Evolutionary conservation across 2,888 invertebrate genomes (phyloP).

Genomic region (Mamestra brassicae): DNA sequence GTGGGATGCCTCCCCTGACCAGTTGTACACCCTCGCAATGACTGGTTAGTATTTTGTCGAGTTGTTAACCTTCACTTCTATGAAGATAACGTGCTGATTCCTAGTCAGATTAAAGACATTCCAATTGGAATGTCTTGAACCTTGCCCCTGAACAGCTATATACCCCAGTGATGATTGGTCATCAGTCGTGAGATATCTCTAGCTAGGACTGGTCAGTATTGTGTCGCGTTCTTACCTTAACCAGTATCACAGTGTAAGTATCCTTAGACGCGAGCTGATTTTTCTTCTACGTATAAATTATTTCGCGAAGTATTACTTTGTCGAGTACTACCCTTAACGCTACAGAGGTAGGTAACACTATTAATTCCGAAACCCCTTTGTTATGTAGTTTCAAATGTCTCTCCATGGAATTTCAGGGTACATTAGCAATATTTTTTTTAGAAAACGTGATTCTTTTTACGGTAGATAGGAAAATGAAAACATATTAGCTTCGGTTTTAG

Average conservation of each 20-base stretch:
- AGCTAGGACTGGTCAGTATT: slow-evolving; percentile 66
- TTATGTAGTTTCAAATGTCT: neutral
- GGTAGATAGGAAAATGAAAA: slow-evolving; percentile 13
- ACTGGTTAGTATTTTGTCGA: slow-evolving; percentile 90
- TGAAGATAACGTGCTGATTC: neutral
- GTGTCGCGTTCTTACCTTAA: slow-evolving; percentile 1
- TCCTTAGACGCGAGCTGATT: no score
- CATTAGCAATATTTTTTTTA: neutral
- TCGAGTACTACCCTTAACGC: neutral
- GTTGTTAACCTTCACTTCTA: neutral
- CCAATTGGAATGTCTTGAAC: slow-evolving; percentile 81
- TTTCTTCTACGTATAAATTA: no score
- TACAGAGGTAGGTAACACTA: no score
- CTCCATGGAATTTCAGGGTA: neutral
- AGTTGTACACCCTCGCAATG: slow-evolving; percentile 95
- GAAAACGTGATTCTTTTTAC: neutral
- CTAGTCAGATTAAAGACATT: slow-evolving; percentile 93
- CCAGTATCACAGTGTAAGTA: no score
- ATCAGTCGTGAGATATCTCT: no score
- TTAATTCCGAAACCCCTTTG: no score
- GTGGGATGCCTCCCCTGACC: slow-evolving; percentile 91
- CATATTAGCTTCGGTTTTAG: slow-evolving; percentile 23
- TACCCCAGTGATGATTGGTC: no score
- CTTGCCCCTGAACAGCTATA: slow-evolving; percentile 76
- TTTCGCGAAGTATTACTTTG: neutral